Conservation (phyloP, 2,797 vertebrate genomes). For the Sternarchorhynchus goeldii region DNA sequence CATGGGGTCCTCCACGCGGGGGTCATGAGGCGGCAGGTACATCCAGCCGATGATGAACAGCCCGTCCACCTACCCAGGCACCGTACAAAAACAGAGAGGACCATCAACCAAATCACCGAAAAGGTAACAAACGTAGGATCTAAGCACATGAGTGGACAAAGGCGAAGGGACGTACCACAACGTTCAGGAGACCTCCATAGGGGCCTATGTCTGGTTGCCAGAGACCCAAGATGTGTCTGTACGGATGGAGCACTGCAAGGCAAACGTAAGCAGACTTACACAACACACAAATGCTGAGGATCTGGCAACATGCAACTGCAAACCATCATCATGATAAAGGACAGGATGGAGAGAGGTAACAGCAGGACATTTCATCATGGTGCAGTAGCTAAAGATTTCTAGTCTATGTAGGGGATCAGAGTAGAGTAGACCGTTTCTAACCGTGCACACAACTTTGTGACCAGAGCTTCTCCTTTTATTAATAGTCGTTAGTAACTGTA, state of each 20-base stretch:
- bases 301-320: background rate
- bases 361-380: background rate
- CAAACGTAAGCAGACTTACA: slow-evolving; percentile 38
- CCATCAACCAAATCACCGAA: background rate
- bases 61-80: slow-evolving; percentile 85
- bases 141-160: background rate
- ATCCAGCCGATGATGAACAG: slow-evolving; percentile 98
- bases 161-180: slow-evolving; percentile 83
- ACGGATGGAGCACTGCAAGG: slow-evolving; percentile 88
- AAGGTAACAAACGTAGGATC: background rate
- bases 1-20: slow-evolving; percentile 96
- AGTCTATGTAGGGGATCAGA: background rate
- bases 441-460: background rate
- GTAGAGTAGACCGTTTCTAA: background rate
- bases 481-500: background rate
- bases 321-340: background rate
- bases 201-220: slow-evolving; percentile 99
- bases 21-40: slow-evolving; percentile 97
- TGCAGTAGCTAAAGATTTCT: background rate
- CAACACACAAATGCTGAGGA: background rate
- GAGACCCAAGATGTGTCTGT: slow-evolving; percentile 92
- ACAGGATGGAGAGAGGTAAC: background rate
- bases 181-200: slow-evolving; percentile 95
- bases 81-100: background rate
- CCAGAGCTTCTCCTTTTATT: background rate